Conservation (phyloP, 2,113 vertebrate genomes). For the Enhydra lutris region DNA sequence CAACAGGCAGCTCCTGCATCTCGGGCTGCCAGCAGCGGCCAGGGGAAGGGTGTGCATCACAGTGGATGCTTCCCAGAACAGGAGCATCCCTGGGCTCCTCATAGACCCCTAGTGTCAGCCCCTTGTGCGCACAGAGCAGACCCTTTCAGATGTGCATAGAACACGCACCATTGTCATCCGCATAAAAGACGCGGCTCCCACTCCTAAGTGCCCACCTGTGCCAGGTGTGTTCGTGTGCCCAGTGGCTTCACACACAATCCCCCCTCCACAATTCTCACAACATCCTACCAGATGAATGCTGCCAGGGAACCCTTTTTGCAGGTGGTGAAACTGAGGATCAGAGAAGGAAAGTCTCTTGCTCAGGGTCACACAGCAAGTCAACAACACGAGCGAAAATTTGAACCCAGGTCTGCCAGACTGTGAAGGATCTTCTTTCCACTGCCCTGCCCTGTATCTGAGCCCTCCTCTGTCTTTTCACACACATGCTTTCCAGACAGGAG, state of each 20-base stretch:
- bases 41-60: not conserved
- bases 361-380: not conserved
- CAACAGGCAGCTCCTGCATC: slow-evolving; percentile 2
- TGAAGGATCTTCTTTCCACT: not conserved
- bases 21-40: not conserved
- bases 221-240: rapidly evolving
- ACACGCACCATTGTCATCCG: rapidly evolving
- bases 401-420: not conserved
- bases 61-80: not conserved
- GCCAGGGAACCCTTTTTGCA: not conserved
- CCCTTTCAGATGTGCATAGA: not conserved
- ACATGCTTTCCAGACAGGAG: not conserved
- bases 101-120: not conserved
- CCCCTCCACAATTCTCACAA: not conserved
- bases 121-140: not conserved
- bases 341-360: not conserved
- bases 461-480: not conserved
- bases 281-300: not conserved
- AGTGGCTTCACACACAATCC: not conserved
- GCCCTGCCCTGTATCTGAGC: not conserved
- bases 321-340: not conserved
- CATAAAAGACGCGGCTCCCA: rapidly evolving
- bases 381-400: not conserved
- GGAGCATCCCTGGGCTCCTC: not conserved
- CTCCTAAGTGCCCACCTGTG: not conserved